Evolutionary conservation across 2,888 invertebrate genomes (phyloP), one percentile per base, ranked within the genome.

Genomic region (Therioaphis trifolii): DNA sequence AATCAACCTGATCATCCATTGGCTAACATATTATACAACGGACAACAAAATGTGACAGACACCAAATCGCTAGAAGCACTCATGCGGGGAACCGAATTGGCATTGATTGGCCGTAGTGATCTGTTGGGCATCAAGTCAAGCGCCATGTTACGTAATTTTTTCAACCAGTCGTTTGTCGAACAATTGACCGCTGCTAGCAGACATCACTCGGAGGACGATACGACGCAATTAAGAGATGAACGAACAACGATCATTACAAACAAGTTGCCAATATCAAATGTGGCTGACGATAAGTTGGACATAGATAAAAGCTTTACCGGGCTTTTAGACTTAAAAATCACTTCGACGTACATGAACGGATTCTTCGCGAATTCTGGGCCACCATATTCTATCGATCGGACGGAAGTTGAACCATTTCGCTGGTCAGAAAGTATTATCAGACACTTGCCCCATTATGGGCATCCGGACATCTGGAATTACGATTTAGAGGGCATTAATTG

Each of bases 401-500:
- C 24, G 4, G 18, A 63, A 29, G 85, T 87, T 2, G 85, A 86
- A 79, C 92, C 94, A 0, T 96, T 95, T 89, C 91, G 92, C 87
- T 96, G 96, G 96, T 92, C 93, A 77, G 91, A 91, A 76, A 92
- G 92, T 85, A 91, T 90, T 85, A 94, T 93, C 87, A 90, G 90
- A 4, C 89, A 91, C 84, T 87, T 88, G 74, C 90, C 92, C 0
- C 95, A 95, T 87, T 88, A 91, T 85, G 94, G 94, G 3, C 93
- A 94, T 14, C 95, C 95, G 0, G 94, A 95, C 86, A 88, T 90
- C 71, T 96, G 94, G 91, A 90, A 91, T 72, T 96, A 95, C 88
- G 89, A 91, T 52, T 91, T 92, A 1, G 89, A 92, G 69, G 88
- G 71, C 55, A 84, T 86, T 1, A 71, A 79, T 15, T 87, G 86